Percentiles rank a stretch among this genome's conserved stretches.
Conservation (phyloP, 2,797 vertebrate species). For the Otolemur crassicaudatus region DNA sequence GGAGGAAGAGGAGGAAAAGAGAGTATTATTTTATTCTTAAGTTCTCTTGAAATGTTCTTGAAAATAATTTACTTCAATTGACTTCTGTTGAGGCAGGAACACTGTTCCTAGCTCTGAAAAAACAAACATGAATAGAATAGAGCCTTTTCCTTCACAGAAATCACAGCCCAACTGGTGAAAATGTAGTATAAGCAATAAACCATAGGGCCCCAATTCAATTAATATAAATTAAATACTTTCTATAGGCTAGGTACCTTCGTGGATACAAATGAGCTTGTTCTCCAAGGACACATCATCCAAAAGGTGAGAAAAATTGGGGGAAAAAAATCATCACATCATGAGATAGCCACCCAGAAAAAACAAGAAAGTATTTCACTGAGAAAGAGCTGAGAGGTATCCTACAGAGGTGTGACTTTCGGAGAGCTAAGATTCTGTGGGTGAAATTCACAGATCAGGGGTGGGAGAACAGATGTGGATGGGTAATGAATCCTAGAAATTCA, state of each 20-base stretch:
- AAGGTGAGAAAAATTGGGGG: background rate
- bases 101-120: background rate
- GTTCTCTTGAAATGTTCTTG: background rate
- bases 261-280: background rate
- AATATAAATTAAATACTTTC: background rate
- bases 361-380: background rate
- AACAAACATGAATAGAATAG: background rate
- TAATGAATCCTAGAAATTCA: background rate
- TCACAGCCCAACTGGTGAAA: background rate
- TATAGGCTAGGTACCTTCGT: background rate
- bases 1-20: too few species aligned
- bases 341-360: background rate
- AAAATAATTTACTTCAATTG: background rate
- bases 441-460: background rate
- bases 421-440: background rate
- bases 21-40: background rate
- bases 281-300: background rate
- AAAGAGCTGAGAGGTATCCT: background rate
- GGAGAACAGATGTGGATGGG: background rate
- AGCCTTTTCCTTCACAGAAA: background rate
- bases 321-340: background rate
- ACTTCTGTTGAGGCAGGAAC: background rate
- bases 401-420: slow-evolving; percentile 7
- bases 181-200: background rate
- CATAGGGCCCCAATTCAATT: background rate